A percentile compares a stretch with the other conserved stretches of the same genome.
Conservation (phyloP, 2,113 vertebrate species). For the Ceyx margarethae region DNA sequence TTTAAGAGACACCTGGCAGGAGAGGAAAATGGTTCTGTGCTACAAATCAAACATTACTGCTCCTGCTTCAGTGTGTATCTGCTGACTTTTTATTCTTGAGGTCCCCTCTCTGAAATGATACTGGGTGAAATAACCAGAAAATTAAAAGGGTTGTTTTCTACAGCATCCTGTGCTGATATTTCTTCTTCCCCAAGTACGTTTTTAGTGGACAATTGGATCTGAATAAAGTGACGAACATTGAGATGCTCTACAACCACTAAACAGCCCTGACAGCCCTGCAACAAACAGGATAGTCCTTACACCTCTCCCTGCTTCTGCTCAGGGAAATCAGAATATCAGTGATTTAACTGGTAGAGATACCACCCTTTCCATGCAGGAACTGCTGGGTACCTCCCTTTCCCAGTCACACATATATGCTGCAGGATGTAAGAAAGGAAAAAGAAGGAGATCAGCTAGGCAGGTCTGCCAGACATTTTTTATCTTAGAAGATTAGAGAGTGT, state of each 20-base stretch:
- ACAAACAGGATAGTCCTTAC: neutral
- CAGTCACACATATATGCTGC: neutral
- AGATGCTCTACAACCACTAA: neutral
- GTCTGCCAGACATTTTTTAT: neutral
- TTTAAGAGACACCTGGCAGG: conserved; percentile 52
- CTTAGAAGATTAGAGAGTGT: neutral
- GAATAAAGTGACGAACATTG: neutral
- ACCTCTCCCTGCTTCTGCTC: neutral
- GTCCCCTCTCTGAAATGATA: neutral
- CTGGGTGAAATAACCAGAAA: neutral
- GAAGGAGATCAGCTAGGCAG: neutral
- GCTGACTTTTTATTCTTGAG: neutral
- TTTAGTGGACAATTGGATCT: neutral
- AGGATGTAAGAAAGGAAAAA: neutral
- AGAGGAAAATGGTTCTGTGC: conserved; percentile 23
- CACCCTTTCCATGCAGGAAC: neutral
- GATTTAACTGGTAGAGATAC: neutral
- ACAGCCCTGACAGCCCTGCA: neutral
- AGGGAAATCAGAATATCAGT: neutral
- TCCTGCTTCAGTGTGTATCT: conserved; percentile 24
- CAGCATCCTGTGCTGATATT: neutral
- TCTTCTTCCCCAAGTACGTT: neutral
- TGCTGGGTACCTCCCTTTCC: neutral
- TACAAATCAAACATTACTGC: conserved; percentile 25
- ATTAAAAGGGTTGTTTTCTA: neutral